Evolutionary conservation across 2,113 vertebrate species (phyloP).

Genomic region (Callionymus lyra): DNA sequence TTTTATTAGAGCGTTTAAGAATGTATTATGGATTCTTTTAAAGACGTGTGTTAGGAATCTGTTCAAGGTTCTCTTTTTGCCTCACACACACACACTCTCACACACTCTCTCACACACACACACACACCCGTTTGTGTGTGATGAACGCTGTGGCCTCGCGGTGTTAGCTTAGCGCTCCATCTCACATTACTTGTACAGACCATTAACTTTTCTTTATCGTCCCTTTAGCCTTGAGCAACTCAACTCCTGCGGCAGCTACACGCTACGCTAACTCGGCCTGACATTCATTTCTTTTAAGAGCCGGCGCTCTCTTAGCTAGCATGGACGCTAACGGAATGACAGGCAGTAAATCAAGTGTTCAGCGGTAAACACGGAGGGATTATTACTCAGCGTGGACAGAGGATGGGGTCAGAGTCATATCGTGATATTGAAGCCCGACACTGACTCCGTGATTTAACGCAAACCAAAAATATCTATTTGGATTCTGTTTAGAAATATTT

Average conservation of each 20-base stretch:
- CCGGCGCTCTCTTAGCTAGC: slow-evolving; percentile 38
- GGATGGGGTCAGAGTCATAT: too few species aligned
- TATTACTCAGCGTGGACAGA: too few species aligned
- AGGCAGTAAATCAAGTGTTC: slow-evolving; percentile 21
- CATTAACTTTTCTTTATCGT: slow-evolving; percentile 64
- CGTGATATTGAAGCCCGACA: too few species aligned
- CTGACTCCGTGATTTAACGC: too few species aligned
- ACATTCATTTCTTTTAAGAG: slow-evolving; percentile 46
- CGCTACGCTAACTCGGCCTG: slow-evolving; percentile 46
- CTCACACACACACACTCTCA: too few species aligned
- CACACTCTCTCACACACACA: not conserved
- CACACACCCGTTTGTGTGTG: slow-evolving; percentile 23
- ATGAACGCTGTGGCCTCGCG: slow-evolving; percentile 36
- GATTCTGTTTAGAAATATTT: too few species aligned
- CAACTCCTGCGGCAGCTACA: slow-evolving; percentile 43
- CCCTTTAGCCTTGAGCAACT: slow-evolving; percentile 61
- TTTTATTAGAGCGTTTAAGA: too few species aligned
- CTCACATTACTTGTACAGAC: slow-evolving; percentile 50
- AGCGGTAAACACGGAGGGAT: not conserved
- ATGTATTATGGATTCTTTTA: too few species aligned
- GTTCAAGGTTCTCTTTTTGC: too few species aligned
- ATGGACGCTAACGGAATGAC: slow-evolving; percentile 25
- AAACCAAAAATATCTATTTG: too few species aligned
- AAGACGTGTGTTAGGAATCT: too few species aligned
- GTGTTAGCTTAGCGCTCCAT: slow-evolving; percentile 54